Conservation (phyloP, 2,113 vertebrate species). For the Paraplagusia blochii region DNA sequence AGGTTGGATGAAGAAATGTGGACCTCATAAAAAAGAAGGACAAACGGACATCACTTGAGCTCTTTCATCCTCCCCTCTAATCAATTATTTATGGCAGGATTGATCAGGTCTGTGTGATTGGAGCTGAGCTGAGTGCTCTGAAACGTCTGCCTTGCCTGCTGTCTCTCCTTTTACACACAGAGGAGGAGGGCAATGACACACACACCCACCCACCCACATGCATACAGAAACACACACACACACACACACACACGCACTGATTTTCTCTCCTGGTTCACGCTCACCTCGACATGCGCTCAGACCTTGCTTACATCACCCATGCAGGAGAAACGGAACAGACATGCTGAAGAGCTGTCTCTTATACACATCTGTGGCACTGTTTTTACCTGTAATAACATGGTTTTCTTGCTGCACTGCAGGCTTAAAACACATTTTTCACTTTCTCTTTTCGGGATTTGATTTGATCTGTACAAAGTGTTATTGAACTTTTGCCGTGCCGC, state of each 20-base stretch:
- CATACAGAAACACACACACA: too few species aligned
- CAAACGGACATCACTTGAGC: background rate
- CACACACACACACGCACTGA: slow-evolving; percentile 23
- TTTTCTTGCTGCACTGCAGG: too few species aligned
- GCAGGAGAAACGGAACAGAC: slow-evolving; percentile 50
- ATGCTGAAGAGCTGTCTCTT: slow-evolving; percentile 21
- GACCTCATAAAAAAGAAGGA: background rate
- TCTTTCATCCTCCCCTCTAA: background rate
- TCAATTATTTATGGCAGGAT: slow-evolving; percentile 59
- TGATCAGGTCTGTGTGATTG: slow-evolving; percentile 66
- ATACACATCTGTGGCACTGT: too few species aligned
- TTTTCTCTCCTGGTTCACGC: slow-evolving; percentile 24
- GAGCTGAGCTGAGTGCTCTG: slow-evolving; percentile 43
- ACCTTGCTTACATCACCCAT: slow-evolving; percentile 58
- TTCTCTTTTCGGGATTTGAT: too few species aligned
- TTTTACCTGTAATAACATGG: too few species aligned
- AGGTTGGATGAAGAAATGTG: background rate
- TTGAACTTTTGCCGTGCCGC: too few species aligned
- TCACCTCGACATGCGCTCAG: slow-evolving; percentile 41
- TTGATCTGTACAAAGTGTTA: too few species aligned
- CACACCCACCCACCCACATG: slow-evolving; percentile 38
- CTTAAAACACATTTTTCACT: too few species aligned
- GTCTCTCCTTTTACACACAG: slow-evolving; percentile 69
- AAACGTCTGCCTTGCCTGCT: slow-evolving; percentile 68
- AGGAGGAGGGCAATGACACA: slow-evolving; percentile 58